Conservation (phyloP, 2,113 vertebrate species). For the Cinclus mexicanus region DNA sequence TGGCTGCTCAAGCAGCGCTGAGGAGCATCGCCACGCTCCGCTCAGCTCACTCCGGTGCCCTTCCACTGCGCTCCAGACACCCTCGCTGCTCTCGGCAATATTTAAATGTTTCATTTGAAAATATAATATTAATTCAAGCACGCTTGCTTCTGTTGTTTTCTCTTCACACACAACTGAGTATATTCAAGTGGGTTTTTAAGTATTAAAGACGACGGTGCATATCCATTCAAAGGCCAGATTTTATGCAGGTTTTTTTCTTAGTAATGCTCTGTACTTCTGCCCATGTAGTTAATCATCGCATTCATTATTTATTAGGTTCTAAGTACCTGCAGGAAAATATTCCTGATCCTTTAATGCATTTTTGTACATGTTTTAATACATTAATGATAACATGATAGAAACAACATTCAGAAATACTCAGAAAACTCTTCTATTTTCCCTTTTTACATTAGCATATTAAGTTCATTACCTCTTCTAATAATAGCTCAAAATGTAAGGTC, state of each 20-base stretch:
- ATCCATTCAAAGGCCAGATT: not conserved
- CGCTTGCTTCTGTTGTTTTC: not conserved
- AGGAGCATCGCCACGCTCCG: accelerated
- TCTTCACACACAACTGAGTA: not conserved
- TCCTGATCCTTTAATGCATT: constrained; percentile 51
- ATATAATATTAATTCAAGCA: not conserved
- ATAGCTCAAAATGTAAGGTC: not conserved
- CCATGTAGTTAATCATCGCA: constrained; percentile 15
- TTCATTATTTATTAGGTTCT: constrained; percentile 51
- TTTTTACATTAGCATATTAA: not conserved
- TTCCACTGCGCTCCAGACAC: not conserved
- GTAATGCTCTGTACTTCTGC: not conserved
- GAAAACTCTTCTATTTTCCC: not conserved
- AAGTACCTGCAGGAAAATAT: constrained; percentile 53
- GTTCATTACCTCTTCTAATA: not conserved
- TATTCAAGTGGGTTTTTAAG: constrained; percentile 6
- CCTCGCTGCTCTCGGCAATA: not conserved
- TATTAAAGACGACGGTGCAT: constrained; percentile 26
- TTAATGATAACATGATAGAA: not conserved
- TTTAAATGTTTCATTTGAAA: constrained; percentile 37
- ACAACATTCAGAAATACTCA: not conserved
- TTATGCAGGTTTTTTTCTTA: not conserved
- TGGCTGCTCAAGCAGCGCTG: constrained; percentile 89
- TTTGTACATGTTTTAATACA: constrained; percentile 29
- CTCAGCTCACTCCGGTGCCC: not conserved